Evolutionary conservation across 2,888 invertebrate species (phyloP), one percentile per base, ranked within the genome.

Genomic region (Altica lythri): DNA sequence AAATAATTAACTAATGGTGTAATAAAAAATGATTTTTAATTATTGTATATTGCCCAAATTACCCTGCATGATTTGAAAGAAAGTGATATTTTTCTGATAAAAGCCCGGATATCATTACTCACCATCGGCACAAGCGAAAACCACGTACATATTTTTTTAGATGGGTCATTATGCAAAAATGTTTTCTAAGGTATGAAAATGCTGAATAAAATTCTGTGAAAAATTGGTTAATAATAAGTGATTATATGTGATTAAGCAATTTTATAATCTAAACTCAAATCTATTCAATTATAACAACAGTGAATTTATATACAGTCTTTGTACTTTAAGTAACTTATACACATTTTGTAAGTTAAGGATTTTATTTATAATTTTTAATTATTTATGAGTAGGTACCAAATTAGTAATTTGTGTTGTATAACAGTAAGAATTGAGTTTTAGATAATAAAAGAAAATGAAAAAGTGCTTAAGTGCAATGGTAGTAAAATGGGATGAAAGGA

Each of bases 21-120:
- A n/a, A n/a, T n/a, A n/a, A n/a, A n/a, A n/a, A n/a, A n/a, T n/a
- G n/a, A n/a, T n/a, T n/a, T n/a, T n/a, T n/a, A n/a, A n/a, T n/a
- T n/a, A n/a, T n/a, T n/a, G n/a, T n/a, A n/a, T n/a, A n/a, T 25
- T 44, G 5, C 25, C 34, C 48, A 61, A 65, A 57, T 63, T 63
- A 65, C 62, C 58, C 55, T 44, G 42, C 18, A 30, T 52, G 53
- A 57, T 43, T 29, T 49, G 45, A 50, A 46, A 9, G 16, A n/a
- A 12, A 22, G 13, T 8, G 18, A 14, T 43, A 9, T 12, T 12
- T 12, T 12, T 6, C 4, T 10, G 14, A 13, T 17, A 14, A 18
- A 49, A 42, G 25, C 34, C 34, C 18, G 42, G n/a, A 12, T 22
- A n/a, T 38, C 29, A 10, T 32, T 60, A 60, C 60, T 57, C 35